A percentile compares a stretch with the other conserved stretches of the same genome.
Evolutionary conservation across 2,797 vertebrate species (phyloP).

Genomic region (Taeniopygia guttata): DNA sequence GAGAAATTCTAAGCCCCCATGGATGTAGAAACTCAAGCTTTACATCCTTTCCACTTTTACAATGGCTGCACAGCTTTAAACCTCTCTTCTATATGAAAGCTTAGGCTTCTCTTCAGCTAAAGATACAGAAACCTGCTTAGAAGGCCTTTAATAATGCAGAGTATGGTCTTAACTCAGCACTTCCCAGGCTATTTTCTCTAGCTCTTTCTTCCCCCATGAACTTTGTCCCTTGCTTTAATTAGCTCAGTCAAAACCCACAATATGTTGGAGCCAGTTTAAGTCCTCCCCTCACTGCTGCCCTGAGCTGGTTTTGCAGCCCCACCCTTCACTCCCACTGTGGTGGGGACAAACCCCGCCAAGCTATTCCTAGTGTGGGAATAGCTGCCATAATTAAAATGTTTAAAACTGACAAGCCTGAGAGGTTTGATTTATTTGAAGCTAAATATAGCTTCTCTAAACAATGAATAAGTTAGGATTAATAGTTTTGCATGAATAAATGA

Average conservation of each 20-base stretch:
- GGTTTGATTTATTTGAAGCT: constrained; percentile 29
- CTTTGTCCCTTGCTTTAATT: background rate
- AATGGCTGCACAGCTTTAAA: background rate
- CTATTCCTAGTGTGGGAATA: background rate
- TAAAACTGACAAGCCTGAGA: background rate
- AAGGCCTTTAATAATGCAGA: background rate
- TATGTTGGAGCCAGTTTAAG: background rate
- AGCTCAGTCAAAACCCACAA: background rate
- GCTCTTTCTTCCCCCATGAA: background rate
- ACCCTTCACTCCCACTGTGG: accelerated
- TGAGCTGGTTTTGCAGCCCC: background rate
- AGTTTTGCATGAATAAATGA: background rate
- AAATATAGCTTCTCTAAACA: constrained; percentile 22
- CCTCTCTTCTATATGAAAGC: background rate
- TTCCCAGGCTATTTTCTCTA: constrained; percentile 11
- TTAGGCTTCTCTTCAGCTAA: background rate
- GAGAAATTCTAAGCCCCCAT: background rate
- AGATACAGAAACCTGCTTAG: background rate
- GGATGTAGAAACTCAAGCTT: background rate
- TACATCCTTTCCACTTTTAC: background rate
- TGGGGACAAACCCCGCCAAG: background rate
- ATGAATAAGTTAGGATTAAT: background rate
- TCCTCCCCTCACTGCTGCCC: background rate
- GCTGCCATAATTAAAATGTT: background rate
- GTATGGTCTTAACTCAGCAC: accelerated